Base-by-base conservation (phyloP, 2,113 vertebrate species). In the Pygoscelis antarcticus region DNA sequence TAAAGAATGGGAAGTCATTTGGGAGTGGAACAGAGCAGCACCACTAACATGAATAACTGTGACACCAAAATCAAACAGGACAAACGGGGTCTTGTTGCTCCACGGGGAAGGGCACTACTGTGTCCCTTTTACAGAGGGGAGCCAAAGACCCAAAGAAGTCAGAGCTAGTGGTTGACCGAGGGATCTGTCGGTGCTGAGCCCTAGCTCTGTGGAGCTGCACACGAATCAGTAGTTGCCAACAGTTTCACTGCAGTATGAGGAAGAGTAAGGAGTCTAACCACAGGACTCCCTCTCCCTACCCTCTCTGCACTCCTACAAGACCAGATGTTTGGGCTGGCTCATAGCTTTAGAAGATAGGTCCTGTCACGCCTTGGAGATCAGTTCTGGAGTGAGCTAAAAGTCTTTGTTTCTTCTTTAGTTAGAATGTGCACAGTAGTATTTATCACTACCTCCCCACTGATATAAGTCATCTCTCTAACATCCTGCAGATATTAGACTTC, bases 201-300 rank as follows among this genome's bases (percentile, higher is more conserved):
- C 61, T 44, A 29, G 26, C 75, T 54, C 61, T 64, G 55, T 2
- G 19, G 2, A 57, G 81, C 65, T 76, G 68, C 55, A 7, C 12
- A 3, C 0, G 11, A 20, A 1, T 9, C 58, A 68, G 68, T 6
- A 20, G 11, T 9, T 78, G 78, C 70, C 44, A 19, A 3, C 5
- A 3, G 55, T 9, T 70, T 2, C 40, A 8, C 14, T 2, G 13
- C 49, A n/a, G 46, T 5, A 16, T 5, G 70, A 57, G 76, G 13
- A 46, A 5, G 26, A 4, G 15, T 19, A 32, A n/a, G 20, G 68
- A 55, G 29, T 16, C 30, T 16, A 27, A 60, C 46, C 51, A 22
- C 36, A 27, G 55, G 49, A 4, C 32, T 68, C 21, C 25, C 44
- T 46, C 58, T 88, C 77, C 47, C 32, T 29, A 6, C 34, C 14